Evolutionary conservation across 2,888 invertebrate species (phyloP).

Genomic region (Ornithoptera priamus): DNA sequence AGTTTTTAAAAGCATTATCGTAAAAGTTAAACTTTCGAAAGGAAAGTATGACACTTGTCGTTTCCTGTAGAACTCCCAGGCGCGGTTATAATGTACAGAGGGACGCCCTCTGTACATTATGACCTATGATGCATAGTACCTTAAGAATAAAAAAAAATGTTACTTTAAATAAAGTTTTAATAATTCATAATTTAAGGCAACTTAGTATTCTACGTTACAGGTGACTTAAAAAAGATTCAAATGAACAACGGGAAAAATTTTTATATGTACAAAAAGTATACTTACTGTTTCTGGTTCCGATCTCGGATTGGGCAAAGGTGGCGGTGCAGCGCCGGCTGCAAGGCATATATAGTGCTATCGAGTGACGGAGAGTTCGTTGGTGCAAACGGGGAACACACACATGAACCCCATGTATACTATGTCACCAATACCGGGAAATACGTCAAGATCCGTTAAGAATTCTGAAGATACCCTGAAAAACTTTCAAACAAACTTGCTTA

Average conservation of each 20-base stretch:
- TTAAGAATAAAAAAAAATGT: not conserved
- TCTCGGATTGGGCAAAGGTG: conserved; percentile 32
- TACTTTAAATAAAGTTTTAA: not conserved
- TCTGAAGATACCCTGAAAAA: no score
- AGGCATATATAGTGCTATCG: conserved; percentile 32
- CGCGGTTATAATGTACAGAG: no score
- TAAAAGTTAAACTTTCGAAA: no score
- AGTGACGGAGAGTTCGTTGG: conserved; percentile 24
- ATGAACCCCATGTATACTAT: conserved; percentile 31
- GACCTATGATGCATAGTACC: no score
- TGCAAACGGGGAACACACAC: conserved; percentile 33
- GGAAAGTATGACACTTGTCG: no score
- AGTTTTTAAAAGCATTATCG: no score
- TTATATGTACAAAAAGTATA: conserved; percentile 39
- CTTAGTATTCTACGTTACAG: conserved; percentile 2
- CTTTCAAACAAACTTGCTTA: no score
- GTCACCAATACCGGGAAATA: conserved; percentile 31
- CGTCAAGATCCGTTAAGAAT: conserved; percentile 14
- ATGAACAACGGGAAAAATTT: conserved; percentile 38
- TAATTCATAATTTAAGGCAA: not conserved
- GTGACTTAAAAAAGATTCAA: conserved; percentile 35
- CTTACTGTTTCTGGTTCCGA: conserved; percentile 37
- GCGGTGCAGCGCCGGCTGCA: conserved; percentile 38
- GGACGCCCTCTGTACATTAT: no score
- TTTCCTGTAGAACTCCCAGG: no score